Conservation (phyloP, 2,113 vertebrate genomes). For the Asarcornis scutulata region DNA sequence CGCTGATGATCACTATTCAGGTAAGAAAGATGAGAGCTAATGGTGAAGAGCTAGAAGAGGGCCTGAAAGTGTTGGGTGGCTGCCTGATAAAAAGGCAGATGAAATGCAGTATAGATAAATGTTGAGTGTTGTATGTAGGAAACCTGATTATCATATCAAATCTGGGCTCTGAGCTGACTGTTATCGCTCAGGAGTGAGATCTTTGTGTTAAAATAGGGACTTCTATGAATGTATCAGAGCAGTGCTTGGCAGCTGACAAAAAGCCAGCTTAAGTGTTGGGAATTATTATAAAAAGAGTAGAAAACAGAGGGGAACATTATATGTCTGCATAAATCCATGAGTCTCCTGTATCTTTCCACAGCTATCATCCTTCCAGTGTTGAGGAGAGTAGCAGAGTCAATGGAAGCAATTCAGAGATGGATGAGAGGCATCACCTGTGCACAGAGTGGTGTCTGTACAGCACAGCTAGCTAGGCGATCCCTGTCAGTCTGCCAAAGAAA, state of each 20-base stretch:
- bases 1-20: background rate
- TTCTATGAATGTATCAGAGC: background rate
- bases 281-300: background rate
- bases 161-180: slow-evolving; percentile 1
- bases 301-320: background rate
- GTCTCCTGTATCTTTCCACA: background rate
- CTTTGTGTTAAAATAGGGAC: background rate
- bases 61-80: background rate
- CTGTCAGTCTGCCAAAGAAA: background rate
- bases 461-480: background rate
- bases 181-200: background rate
- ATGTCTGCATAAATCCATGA: background rate
- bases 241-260: slow-evolving; percentile 23
- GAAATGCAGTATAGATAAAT: background rate
- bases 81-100: background rate
- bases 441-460: background rate
- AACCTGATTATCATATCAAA: slow-evolving; percentile 35
- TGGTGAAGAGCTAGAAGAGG: background rate
- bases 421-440: slow-evolving; percentile 11
- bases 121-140: background rate
- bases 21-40: background rate
- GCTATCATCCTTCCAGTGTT: background rate
- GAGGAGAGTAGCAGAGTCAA: background rate
- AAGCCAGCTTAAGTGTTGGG: background rate
- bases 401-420: background rate